Percentiles rank a stretch among this genome's conserved stretches.
Conservation (phyloP, 2,797 vertebrate species). For the Eremophila alpestris region DNA sequence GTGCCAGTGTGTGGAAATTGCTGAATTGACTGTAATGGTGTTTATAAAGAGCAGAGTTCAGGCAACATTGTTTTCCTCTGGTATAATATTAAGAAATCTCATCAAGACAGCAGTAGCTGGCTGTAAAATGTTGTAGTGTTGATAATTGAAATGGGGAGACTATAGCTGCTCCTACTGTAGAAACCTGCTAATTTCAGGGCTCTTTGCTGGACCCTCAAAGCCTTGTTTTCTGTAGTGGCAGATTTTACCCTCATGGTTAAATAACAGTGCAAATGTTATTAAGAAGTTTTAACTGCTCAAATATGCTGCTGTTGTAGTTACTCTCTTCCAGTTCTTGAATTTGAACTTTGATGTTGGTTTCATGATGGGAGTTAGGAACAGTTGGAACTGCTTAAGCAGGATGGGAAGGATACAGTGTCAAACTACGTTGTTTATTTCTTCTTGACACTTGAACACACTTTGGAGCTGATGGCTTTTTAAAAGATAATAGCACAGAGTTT, state of each 20-base stretch:
- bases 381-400: neutral
- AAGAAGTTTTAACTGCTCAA: neutral
- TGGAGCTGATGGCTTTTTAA: neutral
- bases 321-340: neutral
- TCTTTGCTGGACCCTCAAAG: neutral
- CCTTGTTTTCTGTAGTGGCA: neutral
- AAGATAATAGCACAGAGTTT: neutral
- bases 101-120: neutral
- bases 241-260: neutral
- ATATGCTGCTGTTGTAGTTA: neutral
- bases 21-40: neutral
- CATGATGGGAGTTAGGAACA: neutral
- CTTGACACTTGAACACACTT: neutral
- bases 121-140: fast-evolving
- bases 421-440: neutral
- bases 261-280: neutral
- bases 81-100: neutral
- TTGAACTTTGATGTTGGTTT: neutral
- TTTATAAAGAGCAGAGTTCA: neutral
- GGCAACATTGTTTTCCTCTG: neutral
- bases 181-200: neutral
- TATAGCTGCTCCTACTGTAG: neutral
- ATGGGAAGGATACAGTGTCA: neutral
- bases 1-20: neutral
- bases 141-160: neutral